phyloP scores from a whole-genome alignment of 2,797 vertebrate species.

The Pseudomugil tenellus region DNA sequence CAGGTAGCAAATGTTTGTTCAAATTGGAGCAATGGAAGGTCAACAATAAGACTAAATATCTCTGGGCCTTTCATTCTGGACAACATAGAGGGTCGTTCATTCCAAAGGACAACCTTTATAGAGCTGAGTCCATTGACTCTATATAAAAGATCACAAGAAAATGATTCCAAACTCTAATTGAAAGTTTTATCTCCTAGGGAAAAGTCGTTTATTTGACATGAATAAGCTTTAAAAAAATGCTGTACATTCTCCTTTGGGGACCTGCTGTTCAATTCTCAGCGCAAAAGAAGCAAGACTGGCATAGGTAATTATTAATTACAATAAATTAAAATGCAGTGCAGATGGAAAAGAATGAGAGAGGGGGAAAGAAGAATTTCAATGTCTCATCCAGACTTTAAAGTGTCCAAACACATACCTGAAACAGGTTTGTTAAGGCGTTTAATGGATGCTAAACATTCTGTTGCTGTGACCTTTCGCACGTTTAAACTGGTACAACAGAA shows the following conservation, averaged over 20 bases:
- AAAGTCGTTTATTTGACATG: slow-evolving; percentile 13
- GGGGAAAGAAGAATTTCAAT: neutral
- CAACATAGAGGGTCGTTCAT: slow-evolving; percentile 19
- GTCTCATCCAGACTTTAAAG: slow-evolving; percentile 25
- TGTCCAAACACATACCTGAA: slow-evolving; percentile 6
- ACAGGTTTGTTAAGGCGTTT: slow-evolving; percentile 12
- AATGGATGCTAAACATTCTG: slow-evolving; percentile 18
- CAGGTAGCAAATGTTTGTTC: slow-evolving; percentile 20
- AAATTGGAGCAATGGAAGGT: slow-evolving; percentile 35
- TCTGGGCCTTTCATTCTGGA: slow-evolving; percentile 40
- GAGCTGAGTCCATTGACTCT: slow-evolving; percentile 13
- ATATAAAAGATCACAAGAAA: slow-evolving; percentile 30
- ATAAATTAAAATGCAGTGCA: neutral
- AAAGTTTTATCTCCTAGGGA: neutral
- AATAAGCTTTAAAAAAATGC: slow-evolving; percentile 11
- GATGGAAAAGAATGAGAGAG: neutral
- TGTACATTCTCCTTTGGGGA: slow-evolving; percentile 8
- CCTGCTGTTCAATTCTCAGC: slow-evolving; percentile 1
- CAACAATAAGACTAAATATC: slow-evolving; percentile 1
- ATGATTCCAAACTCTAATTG: slow-evolving; percentile 8
- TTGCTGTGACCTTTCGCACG: slow-evolving; percentile 23
- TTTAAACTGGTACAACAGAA: slow-evolving; percentile 27
- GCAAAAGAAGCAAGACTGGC: neutral
- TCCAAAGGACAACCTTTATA: slow-evolving; percentile 17
- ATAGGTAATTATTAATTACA: slow-evolving; percentile 11